Percentiles rank a stretch among this genome's conserved stretches.
phyloP scores from a whole-genome alignment of 2,113 vertebrate species.

The Macrotis lagotis region DNA sequence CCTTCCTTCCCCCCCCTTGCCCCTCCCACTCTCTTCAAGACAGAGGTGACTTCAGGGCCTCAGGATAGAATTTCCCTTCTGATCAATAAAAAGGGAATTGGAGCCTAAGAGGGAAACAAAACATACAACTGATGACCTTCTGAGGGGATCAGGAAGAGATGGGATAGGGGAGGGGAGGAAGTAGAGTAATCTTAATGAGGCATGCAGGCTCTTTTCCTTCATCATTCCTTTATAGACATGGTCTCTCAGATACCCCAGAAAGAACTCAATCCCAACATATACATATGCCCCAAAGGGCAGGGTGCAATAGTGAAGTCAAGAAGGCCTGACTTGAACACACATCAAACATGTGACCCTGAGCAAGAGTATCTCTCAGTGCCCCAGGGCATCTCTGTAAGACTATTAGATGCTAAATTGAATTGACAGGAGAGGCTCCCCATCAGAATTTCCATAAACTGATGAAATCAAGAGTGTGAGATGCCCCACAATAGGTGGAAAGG shows the following conservation, averaged over 20 bases:
- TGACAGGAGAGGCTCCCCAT: not conserved
- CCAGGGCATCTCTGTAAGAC: not conserved
- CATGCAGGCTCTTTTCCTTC: not conserved
- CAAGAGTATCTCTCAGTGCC: not conserved
- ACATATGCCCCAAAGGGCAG: not conserved
- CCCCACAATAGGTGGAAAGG: not conserved
- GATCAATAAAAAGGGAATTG: not conserved
- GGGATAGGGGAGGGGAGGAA: not conserved
- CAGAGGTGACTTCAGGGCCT: not conserved
- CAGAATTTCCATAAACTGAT: not conserved
- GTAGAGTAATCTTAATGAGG: not conserved
- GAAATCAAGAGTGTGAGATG: not conserved
- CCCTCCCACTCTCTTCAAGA: not conserved
- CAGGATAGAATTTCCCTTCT: not conserved
- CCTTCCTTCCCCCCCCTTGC: not conserved
- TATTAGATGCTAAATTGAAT: not conserved
- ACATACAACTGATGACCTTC: not conserved
- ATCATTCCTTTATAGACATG: not conserved
- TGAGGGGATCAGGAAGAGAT: not conserved
- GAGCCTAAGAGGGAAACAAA: not conserved
- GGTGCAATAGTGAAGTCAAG: not conserved
- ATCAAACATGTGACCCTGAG: not conserved
- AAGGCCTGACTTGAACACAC: not conserved
- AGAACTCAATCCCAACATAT: not conserved
- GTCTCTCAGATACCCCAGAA: not conserved